Conservation (phyloP, 2,888 invertebrate species). For the Auanema sp. region DNA sequence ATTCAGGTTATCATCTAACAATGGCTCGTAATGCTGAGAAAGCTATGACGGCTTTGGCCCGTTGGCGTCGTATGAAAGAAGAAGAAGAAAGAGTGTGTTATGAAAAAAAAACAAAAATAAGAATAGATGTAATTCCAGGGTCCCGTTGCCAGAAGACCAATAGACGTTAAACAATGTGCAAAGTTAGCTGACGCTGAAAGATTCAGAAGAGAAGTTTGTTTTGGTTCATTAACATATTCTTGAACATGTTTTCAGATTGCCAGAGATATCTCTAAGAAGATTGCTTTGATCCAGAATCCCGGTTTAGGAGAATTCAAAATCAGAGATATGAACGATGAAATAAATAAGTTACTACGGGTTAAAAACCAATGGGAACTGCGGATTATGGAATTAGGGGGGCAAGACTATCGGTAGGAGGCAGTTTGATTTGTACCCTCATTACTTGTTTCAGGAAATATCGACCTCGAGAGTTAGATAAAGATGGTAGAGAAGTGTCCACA, state of each 20-base stretch:
- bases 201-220: constrained; percentile 78
- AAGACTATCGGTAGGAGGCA: constrained; percentile 71
- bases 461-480: constrained; percentile 77
- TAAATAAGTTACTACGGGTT: constrained; percentile 92
- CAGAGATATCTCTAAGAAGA: constrained; percentile 94
- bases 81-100: constrained; percentile 71
- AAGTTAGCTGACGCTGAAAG: constrained; percentile 84
- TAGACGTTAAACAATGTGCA: constrained; percentile 84
- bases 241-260: constrained; percentile 75
- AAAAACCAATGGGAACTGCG: constrained; percentile 85
- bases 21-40: constrained; percentile 94
- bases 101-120: not conserved
- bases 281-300: constrained; percentile 89
- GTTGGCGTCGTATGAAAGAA: constrained; percentile 95
- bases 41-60: constrained; percentile 96
- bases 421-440: not conserved
- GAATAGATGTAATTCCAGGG: constrained; percentile 30
- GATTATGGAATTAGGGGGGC: constrained; percentile 90
- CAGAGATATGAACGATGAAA: constrained; percentile 96
- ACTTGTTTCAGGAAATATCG: constrained; percentile 55
- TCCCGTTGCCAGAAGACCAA: constrained; percentile 57
- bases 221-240: constrained; percentile 1
- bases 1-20: no score
- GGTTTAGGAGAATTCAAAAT: constrained; percentile 98
- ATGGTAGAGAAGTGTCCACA: constrained; percentile 93